phyloP scores from a whole-genome alignment of 2,797 vertebrate species.

The Harpagifer antarcticus region DNA sequence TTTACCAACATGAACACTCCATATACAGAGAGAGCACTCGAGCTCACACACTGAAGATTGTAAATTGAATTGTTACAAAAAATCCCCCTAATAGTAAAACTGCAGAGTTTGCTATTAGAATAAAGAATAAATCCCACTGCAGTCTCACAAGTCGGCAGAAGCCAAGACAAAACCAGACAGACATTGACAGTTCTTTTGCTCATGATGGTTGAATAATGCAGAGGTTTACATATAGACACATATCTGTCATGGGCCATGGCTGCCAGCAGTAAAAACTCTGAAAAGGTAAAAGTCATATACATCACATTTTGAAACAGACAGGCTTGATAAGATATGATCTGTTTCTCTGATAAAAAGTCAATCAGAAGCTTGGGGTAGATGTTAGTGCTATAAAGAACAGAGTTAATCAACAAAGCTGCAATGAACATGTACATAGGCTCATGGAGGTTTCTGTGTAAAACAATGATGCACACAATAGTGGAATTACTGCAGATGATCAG shows the following conservation, averaged over 20 bases:
- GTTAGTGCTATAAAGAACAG: conserved; percentile 20
- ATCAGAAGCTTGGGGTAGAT: conserved; percentile 57
- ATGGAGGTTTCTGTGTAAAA: conserved; percentile 52
- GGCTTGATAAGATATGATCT: conserved; percentile 23
- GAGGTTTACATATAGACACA: conserved; percentile 60
- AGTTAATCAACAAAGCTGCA: conserved; percentile 53
- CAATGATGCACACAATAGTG: conserved; percentile 31
- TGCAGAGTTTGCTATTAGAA: conserved; percentile 3
- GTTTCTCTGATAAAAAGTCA: conserved; percentile 51
- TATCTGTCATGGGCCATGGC: conserved; percentile 63
- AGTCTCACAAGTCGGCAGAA: conserved; percentile 6
- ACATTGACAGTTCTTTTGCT: conserved; percentile 8
- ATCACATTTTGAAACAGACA: conserved; percentile 44
- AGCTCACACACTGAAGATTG: background rate
- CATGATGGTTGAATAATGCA: conserved; percentile 33
- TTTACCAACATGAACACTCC: background rate
- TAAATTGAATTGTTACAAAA: conserved; percentile 6
- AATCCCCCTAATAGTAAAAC: background rate
- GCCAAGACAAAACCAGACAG: conserved; percentile 16
- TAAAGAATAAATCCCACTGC: background rate
- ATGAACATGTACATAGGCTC: conserved; percentile 73
- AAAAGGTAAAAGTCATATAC: conserved; percentile 5
- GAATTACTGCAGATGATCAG: conserved; percentile 52
- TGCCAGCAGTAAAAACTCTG: conserved; percentile 57
- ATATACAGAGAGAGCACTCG: background rate